These are phyloP conservation scores for Neomorphus geoffroyi DNA, from an alignment of 2,797 vertebrate genomes.

Conservation along the genomic window DNA sequence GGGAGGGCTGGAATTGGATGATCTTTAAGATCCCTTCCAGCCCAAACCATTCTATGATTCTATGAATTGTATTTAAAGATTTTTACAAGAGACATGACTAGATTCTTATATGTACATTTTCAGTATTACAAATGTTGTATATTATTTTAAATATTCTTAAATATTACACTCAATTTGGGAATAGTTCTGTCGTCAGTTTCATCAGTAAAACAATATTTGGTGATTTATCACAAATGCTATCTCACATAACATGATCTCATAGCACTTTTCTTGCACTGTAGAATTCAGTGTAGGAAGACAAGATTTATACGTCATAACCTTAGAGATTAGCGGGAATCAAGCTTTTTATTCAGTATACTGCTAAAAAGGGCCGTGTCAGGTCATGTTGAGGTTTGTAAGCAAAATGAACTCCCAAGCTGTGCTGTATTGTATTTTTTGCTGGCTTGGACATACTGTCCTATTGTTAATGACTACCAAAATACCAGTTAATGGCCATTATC, in stretches of 20 bases:
- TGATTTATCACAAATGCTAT: neutral
- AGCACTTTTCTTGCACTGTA: neutral
- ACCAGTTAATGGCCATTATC: neutral
- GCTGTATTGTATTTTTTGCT: neutral
- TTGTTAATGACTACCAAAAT: neutral
- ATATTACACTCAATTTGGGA: neutral
- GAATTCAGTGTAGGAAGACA: neutral
- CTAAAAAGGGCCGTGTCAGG: neutral
- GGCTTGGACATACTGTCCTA: neutral
- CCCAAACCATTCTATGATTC: neutral
- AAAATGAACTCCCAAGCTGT: neutral
- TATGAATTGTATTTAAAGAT: neutral
- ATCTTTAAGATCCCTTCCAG: too few relatives aligned
- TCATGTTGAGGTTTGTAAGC: neutral
- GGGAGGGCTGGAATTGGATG: too few relatives aligned
- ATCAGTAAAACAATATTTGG: neutral
- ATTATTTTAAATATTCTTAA: neutral
- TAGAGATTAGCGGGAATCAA: neutral
- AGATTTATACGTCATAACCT: neutral
- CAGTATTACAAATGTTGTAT: neutral
- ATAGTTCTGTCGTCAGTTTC: neutral
- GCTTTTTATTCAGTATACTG: neutral
- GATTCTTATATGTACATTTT: neutral
- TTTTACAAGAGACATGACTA: neutral
- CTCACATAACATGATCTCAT: neutral